These are phyloP conservation scores for Epizoanthus scotinus DNA, from an alignment of 92 coral and sea anemone species.

Conservation along the genomic window DNA sequence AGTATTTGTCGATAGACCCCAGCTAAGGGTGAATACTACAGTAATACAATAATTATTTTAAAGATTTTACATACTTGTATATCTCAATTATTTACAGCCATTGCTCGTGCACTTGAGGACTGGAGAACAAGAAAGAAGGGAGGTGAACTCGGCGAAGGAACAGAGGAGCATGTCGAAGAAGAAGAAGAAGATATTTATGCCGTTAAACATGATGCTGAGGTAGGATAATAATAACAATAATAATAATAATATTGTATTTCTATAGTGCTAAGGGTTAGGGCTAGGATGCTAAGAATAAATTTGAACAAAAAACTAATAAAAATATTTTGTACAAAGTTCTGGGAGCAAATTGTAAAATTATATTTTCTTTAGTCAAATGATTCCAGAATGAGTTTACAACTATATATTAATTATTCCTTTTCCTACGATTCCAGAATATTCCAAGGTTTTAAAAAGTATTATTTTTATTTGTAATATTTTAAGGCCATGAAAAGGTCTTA, in stretches of 20 bases:
- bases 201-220: conserved; percentile 70
- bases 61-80: too few species aligned
- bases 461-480: too few species aligned
- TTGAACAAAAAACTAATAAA: background rate
- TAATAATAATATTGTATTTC: too few species aligned
- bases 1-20: too few species aligned
- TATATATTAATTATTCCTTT: too few species aligned
- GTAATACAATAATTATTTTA: too few species aligned
- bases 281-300: background rate
- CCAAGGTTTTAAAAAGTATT: too few species aligned
- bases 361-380: background rate
- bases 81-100: conserved; percentile 47
- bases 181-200: conserved; percentile 96
- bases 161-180: conserved; percentile 69
- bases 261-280: too few species aligned
- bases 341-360: background rate
- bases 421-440: too few species aligned
- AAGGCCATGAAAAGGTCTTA: too few species aligned
- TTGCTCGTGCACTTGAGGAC: conserved; percentile 91
- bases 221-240: background rate
- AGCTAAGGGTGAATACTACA: too few species aligned
- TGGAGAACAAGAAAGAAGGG: conserved; percentile 83
- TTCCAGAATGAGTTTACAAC: too few species aligned
- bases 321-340: background rate
- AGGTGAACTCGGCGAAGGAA: conserved; percentile 62